These are phyloP conservation scores for Metopolophium dirhodum DNA, from an alignment of 1,140 invertebrate genomes.

Conservation along the genomic window DNA sequence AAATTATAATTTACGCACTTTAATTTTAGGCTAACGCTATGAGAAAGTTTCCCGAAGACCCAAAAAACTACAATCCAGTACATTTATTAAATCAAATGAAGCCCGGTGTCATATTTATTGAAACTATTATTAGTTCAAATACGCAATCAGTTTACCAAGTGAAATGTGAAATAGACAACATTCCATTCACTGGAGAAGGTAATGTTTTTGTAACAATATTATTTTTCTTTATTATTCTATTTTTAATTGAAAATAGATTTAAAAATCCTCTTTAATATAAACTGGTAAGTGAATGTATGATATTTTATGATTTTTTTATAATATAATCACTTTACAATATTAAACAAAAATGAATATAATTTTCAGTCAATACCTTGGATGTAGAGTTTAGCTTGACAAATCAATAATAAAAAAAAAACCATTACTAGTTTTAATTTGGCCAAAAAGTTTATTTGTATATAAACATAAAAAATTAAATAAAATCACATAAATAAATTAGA, in stretches of 20 bases:
- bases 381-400: no score
- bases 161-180: neutral
- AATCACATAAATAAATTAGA: no score
- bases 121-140: neutral
- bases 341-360: no score
- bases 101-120: neutral
- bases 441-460: no score
- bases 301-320: no score
- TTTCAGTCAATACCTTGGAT: no score
- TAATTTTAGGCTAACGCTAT: constrained; percentile 25
- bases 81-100: constrained; percentile 42
- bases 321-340: no score
- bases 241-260: neutral
- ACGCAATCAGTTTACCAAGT: neutral
- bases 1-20: neutral
- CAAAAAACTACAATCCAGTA: constrained; percentile 7
- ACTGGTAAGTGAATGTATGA: no score
- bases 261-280: no score
- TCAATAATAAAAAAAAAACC: no score
- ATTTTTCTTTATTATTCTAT: neutral
- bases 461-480: no score
- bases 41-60: constrained; percentile 42
- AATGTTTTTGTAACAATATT: neutral
- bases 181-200: constrained; percentile 14
- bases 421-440: no score